phyloP scores from a whole-genome alignment of 2,113 vertebrate species.

The Rhizomys pruinosus region DNA sequence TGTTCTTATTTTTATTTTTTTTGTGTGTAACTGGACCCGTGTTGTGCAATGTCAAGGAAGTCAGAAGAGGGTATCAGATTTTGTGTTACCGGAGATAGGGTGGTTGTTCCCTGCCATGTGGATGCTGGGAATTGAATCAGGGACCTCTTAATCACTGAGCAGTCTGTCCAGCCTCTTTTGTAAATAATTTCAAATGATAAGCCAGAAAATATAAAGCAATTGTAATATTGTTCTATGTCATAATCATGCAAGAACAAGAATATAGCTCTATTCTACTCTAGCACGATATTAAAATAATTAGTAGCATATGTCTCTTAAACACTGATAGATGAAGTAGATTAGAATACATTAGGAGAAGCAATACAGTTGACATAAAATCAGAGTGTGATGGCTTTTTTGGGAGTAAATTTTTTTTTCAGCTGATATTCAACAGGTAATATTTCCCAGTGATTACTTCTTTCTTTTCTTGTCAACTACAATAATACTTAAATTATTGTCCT shows the following conservation, averaged over 20 bases:
- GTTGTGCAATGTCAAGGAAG: no score
- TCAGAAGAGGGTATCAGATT: no score
- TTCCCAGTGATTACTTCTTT: background rate
- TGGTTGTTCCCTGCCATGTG: no score
- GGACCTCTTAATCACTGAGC: no score
- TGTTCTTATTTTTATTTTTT: background rate
- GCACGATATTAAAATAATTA: background rate
- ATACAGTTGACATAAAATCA: background rate
- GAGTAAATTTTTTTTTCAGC: background rate
- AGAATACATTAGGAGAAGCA: background rate
- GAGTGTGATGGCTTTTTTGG: background rate
- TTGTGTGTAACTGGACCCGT: no score
- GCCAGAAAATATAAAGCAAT: background rate
- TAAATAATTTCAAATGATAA: background rate
- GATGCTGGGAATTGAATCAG: no score
- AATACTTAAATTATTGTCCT: background rate
- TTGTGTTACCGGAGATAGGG: no score
- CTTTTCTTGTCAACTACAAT: background rate
- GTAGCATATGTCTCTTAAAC: background rate
- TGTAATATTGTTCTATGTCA: background rate
- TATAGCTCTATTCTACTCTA: background rate
- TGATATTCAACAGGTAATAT: background rate
- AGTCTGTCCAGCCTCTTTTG: background rate
- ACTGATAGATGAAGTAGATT: background rate
- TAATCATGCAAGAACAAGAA: background rate